These are phyloP conservation scores for Tangara arthus DNA, from an alignment of 2,797 vertebrate genomes.

Conservation along the genomic window DNA sequence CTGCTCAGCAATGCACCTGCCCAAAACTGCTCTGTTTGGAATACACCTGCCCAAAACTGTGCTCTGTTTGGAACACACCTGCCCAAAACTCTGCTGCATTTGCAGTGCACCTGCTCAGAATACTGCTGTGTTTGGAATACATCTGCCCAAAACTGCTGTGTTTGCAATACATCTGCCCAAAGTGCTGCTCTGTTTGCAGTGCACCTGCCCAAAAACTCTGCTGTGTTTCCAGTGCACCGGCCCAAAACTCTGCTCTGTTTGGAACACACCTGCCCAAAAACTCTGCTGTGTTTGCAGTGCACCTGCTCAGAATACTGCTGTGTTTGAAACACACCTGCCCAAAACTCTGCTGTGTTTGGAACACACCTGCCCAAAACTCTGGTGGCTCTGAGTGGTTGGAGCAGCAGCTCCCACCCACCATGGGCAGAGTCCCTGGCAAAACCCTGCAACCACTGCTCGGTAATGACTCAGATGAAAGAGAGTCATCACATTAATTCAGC, in stretches of 20 bases:
- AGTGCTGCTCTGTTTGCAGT: no score
- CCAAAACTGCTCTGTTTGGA: neutral
- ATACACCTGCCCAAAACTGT: neutral
- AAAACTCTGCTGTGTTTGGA: neutral
- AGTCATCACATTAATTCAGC: conserved; percentile 5
- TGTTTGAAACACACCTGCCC: neutral
- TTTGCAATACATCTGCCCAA: no score
- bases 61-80: no score
- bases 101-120: neutral
- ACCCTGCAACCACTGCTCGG: neutral
- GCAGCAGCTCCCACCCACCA: neutral
- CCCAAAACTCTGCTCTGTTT: no score
- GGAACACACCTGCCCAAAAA: neutral
- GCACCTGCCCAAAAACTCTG: no score
- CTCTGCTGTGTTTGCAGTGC: no score
- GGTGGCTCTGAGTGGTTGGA: neutral
- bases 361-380: no score
- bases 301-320: neutral
- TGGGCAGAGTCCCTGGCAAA: neutral
- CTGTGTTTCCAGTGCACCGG: no score
- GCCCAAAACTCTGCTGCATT: neutral
- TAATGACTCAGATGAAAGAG: neutral
- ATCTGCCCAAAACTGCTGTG: neutral
- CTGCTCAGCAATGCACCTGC: neutral
- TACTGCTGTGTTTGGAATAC: accelerated